Percentiles rank a stretch among this genome's conserved stretches.
phyloP scores from a whole-genome alignment of 1,140 invertebrate genomes.

The Leucophenga varia region DNA sequence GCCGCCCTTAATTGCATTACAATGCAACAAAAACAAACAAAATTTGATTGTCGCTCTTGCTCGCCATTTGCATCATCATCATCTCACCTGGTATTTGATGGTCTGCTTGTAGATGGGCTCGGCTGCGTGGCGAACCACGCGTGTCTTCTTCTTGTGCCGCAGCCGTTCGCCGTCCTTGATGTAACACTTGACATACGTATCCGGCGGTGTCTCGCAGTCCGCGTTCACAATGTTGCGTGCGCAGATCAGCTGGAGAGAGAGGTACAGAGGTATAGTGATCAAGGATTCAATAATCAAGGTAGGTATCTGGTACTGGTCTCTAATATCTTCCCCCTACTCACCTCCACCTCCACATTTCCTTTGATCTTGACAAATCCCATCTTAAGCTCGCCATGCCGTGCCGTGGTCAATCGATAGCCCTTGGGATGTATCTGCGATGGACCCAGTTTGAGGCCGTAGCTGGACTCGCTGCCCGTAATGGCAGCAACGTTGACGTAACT shows the following conservation, averaged over 20 bases:
- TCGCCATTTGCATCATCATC: too few relatives aligned
- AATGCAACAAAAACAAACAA: too few relatives aligned
- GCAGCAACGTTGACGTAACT: constrained; percentile 34
- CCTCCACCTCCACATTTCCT: constrained; percentile 87
- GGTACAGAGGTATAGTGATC: too few relatives aligned
- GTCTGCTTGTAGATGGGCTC: constrained; percentile 86
- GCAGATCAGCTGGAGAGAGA: constrained; percentile 58
- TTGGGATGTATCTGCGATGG: constrained; percentile 77
- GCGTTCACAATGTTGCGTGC: constrained; percentile 59
- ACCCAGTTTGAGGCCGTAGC: constrained; percentile 64
- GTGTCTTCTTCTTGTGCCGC: constrained; percentile 88
- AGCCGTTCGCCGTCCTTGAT: constrained; percentile 82
- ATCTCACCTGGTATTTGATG: constrained; percentile 74
- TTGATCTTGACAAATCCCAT: constrained; percentile 87
- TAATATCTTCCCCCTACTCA: constrained; percentile 58
- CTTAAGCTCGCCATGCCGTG: constrained; percentile 77
- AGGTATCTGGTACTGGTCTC: too few relatives aligned
- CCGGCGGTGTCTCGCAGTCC: constrained; percentile 61
- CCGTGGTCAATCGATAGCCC: constrained; percentile 67
- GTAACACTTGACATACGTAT: constrained; percentile 94
- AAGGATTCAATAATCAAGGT: too few relatives aligned
- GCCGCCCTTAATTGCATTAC: too few relatives aligned
- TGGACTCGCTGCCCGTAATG: constrained; percentile 40
- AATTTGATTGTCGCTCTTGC: too few relatives aligned
- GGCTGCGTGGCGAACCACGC: constrained; percentile 73